These are phyloP conservation scores for Hemaris fuciformis DNA, from an alignment of 2,888 invertebrate species.

Conservation along the genomic window DNA sequence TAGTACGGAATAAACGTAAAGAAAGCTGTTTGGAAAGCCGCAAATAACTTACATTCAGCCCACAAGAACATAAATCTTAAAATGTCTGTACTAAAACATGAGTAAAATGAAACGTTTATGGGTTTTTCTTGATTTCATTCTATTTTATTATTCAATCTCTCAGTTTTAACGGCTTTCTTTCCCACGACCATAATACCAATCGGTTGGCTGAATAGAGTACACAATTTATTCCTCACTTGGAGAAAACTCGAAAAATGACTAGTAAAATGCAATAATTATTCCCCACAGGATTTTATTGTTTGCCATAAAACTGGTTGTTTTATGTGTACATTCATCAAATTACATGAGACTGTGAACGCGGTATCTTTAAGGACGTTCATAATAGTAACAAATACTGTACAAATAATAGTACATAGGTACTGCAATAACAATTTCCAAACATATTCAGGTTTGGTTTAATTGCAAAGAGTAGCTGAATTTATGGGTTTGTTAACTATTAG, in stretches of 20 bases:
- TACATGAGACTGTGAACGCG: not conserved
- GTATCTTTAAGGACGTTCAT: not conserved
- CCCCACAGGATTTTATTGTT: conserved; percentile 40
- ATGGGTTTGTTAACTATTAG: too few relatives aligned
- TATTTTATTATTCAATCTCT: conserved; percentile 37
- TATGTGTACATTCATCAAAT: conserved; percentile 41
- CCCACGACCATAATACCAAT: conserved; percentile 39
- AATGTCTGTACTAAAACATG: conserved; percentile 26
- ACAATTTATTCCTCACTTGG: conserved; percentile 41
- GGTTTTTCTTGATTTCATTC: conserved; percentile 38
- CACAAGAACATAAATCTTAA: conserved; percentile 22
- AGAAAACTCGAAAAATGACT: conserved; percentile 32
- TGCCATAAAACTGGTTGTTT: conserved; percentile 48
- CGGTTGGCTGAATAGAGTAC: conserved; percentile 20
- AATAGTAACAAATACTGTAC: not conserved
- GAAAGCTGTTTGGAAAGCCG: conserved; percentile 7
- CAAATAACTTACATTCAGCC: conserved; percentile 3
- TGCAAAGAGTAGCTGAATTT: too few relatives aligned
- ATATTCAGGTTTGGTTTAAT: too few relatives aligned
- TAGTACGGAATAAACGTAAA: not conserved
- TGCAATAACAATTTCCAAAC: too few relatives aligned
- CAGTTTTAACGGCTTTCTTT: conserved; percentile 45
- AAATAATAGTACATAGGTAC: not conserved
- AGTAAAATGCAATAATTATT: conserved; percentile 46
- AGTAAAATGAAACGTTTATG: conserved; percentile 26